These are phyloP conservation scores for Cancer borealis DNA, from an alignment of 2,888 invertebrate species.

Conservation along the genomic window DNA sequence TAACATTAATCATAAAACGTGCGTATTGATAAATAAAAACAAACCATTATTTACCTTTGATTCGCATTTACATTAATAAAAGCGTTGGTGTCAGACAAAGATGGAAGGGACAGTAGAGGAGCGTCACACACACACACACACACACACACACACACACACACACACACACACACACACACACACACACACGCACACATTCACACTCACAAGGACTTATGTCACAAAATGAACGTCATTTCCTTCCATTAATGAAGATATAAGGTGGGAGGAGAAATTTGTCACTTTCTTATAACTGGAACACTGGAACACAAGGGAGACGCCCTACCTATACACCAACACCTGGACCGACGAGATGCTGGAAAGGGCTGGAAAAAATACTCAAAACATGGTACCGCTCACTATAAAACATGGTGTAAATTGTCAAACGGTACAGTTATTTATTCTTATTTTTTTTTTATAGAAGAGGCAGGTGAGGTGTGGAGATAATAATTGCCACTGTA, in stretches of 20 bases:
- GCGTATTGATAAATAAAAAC: slow-evolving; percentile 10
- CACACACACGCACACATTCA: slow-evolving; percentile 56
- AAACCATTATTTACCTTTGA: slow-evolving; percentile 10
- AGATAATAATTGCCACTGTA: neutral
- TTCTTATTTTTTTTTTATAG: neutral
- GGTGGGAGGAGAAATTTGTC: slow-evolving; percentile 34
- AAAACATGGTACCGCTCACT: neutral
- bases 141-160: slow-evolving; percentile 52
- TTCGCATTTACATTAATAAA: slow-evolving; percentile 3
- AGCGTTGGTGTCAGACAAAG: neutral
- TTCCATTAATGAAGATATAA: slow-evolving; percentile 37
- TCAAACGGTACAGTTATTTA: neutral
- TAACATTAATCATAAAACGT: slow-evolving; percentile 5
- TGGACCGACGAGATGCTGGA: neutral
- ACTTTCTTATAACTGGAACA: slow-evolving; percentile 11
- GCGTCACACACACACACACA: slow-evolving; percentile 44
- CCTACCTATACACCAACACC: neutral
- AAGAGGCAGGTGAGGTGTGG: slow-evolving; percentile 2
- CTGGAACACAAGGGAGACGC: neutral
- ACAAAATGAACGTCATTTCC: slow-evolving; percentile 32
- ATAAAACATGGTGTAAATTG: neutral
- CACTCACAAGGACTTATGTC: slow-evolving; percentile 36
- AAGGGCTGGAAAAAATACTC: neutral
- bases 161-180: slow-evolving; percentile 59
- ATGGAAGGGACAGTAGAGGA: neutral